Evolutionary conservation across 2,888 invertebrate species (phyloP), one percentile per base, ranked within the genome.

Genomic region (Himalopsyche anomala): DNA sequence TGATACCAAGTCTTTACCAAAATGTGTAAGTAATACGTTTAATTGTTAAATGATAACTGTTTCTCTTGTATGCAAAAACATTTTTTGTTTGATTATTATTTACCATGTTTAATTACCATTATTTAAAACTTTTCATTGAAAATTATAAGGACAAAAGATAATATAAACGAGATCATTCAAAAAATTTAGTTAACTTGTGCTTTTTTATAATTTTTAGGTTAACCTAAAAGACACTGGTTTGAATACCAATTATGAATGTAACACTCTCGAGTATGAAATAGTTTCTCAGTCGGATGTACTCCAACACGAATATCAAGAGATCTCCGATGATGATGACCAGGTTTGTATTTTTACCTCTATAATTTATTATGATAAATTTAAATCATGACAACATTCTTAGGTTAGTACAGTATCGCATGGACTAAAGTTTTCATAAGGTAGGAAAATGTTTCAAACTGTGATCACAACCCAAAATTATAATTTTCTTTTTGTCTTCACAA

Each of bases 221-320:
- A 62, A 62, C 28, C 28, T 62, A 6, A 62, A 62, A 11, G 62
- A 19, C 28, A 4, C 62, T 62, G 62, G 19, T 28, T 74, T 38
- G 28, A 69, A 45, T 45, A 79, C 28, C 15, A 79, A 79, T 79
- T 36, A 79, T n/a, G 81, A 69, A n/a, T 62, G 36, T 79, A 36
- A 62, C 45, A 55, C 69, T 12, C 69, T 51, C 40, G 86, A 86
- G 9, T 81, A 38, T 81, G 84, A 86, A 12, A 28, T 42, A 8
- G 84, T 55, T 8, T 12, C 28, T 15, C 84, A 86, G 19, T 42
- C 45, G 17, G 93, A 93, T 9, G 91, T 92, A 85, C 92, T 91
- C 88, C 90, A 90, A 90, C 96, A 97, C 90, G 96, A 97, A 89
- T 97, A 97, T 90, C 96, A 97, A 90, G 96, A 97, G 91, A 97